A percentile compares a stretch with the other conserved stretches of the same genome.
phyloP scores from a whole-genome alignment of 2,888 invertebrate genomes.

The Synergus japonicus region DNA sequence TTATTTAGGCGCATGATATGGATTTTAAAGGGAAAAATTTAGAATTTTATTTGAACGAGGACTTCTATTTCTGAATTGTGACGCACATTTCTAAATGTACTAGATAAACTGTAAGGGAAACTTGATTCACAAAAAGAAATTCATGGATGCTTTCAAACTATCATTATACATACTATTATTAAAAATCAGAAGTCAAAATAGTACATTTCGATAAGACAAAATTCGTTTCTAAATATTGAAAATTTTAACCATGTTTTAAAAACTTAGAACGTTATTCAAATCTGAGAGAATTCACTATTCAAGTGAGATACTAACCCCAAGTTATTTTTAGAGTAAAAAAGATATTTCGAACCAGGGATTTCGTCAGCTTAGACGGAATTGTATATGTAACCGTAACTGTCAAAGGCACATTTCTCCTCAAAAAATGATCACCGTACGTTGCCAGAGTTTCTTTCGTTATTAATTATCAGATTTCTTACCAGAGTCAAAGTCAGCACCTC shows the following conservation, averaged over 20 bases:
- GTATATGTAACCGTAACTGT: background rate
- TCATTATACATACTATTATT: too few species aligned
- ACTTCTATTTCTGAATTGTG: too few species aligned
- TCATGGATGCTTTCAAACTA: too few species aligned
- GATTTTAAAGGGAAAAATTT: background rate
- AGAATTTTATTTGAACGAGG: background rate
- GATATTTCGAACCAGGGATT: background rate
- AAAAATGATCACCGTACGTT: background rate
- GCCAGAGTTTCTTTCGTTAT: conserved; percentile 19
- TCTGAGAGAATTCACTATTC: background rate
- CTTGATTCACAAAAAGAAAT: too few species aligned
- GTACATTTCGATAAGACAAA: too few species aligned
- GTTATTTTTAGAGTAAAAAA: background rate
- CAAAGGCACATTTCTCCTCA: background rate
- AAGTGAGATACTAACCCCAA: background rate
- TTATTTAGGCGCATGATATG: background rate
- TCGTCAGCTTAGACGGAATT: background rate
- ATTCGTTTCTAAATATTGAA: too few species aligned
- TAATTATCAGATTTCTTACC: conserved; percentile 78
- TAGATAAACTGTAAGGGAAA: too few species aligned
- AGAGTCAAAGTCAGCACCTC: conserved; percentile 89
- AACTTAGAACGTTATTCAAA: background rate
- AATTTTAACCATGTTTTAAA: background rate
- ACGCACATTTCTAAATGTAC: too few species aligned
- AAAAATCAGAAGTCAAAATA: too few species aligned